Evolutionary conservation across 2,888 invertebrate species (phyloP).

Genomic region (Isoperla grammatica): DNA sequence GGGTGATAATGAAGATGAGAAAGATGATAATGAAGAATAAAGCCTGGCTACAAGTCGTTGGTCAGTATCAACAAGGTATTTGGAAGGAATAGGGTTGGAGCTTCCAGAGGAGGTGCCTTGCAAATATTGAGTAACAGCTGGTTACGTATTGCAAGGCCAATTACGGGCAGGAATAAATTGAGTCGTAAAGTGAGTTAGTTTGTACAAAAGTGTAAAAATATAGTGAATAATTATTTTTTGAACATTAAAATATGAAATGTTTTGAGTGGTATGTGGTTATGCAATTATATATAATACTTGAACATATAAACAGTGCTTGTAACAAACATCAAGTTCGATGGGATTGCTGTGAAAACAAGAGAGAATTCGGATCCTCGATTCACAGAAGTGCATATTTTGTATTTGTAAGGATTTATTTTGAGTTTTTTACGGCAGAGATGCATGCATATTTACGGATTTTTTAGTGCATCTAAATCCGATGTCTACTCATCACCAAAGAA

Average conservation of each 20-base stretch:
- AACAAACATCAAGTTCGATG: background rate
- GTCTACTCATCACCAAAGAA: too few relatives aligned
- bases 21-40: too few relatives aligned
- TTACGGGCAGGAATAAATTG: background rate
- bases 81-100: background rate
- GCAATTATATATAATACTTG: background rate
- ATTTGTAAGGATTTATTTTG: background rate
- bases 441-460: background rate
- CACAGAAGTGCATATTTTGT: background rate
- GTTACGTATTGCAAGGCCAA: background rate
- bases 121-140: constrained; percentile 7
- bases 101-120: background rate
- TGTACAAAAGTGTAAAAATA: too few relatives aligned
- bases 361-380: background rate
- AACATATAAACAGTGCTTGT: background rate
- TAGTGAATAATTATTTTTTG: too few relatives aligned
- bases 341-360: background rate
- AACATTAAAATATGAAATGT: too few relatives aligned
- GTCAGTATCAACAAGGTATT: background rate
- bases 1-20: too few relatives aligned
- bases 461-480: background rate
- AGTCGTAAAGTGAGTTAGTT: too few relatives aligned
- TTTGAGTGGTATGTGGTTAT: too few relatives aligned
- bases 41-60: background rate
- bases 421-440: too few relatives aligned